These are phyloP conservation scores for Pseudochirops corinnae DNA, from an alignment of 2,797 vertebrate genomes.

Conservation along the genomic window DNA sequence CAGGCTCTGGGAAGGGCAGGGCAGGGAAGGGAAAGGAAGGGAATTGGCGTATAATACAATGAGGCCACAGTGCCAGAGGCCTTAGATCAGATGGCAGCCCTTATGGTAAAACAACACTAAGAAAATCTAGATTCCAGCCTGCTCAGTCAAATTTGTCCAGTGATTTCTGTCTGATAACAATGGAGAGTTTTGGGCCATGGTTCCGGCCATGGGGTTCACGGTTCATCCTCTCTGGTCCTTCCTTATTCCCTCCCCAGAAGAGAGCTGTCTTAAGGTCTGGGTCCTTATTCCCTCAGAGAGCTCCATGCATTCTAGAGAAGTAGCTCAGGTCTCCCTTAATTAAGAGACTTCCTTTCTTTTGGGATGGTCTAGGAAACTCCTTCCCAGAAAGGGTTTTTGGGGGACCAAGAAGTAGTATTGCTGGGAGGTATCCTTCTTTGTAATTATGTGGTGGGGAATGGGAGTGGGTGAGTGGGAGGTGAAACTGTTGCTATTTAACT, in stretches of 20 bases:
- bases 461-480: neutral
- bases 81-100: neutral
- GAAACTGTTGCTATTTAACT: neutral
- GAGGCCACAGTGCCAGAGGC: neutral
- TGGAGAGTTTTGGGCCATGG: neutral
- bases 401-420: neutral
- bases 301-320: neutral
- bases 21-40: too few species aligned
- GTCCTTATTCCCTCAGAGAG: neutral
- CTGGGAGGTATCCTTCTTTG: neutral
- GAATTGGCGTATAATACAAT: neutral
- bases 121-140: neutral
- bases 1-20: too few species aligned
- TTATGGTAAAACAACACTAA: neutral
- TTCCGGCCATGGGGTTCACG: too few species aligned
- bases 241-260: neutral
- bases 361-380: too few species aligned
- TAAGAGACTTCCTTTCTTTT: neutral
- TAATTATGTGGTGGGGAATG: neutral
- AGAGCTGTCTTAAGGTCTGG: neutral
- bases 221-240: too few species aligned
- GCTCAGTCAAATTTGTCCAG: neutral
- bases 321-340: neutral
- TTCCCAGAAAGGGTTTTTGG: neutral
- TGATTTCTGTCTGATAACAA: neutral